These are phyloP conservation scores for Eristalis tenax DNA, from an alignment of 2,888 invertebrate genomes.

Conservation along the genomic window DNA sequence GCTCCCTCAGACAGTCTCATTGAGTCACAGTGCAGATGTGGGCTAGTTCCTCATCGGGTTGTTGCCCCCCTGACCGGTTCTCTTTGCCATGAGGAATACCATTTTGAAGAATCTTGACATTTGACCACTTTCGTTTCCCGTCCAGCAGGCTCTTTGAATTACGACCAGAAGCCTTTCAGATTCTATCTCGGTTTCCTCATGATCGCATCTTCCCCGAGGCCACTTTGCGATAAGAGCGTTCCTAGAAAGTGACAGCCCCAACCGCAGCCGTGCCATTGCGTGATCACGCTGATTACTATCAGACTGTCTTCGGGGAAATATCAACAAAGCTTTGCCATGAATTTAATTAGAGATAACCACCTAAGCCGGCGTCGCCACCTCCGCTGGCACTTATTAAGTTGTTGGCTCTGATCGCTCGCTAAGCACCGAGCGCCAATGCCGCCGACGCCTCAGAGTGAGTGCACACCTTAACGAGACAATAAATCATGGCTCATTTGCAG, in stretches of 20 bases:
- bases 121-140: no score
- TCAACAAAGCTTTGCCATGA: slow-evolving; percentile 50
- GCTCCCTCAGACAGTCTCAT: no score
- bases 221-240: background rate
- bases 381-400: slow-evolving; percentile 37
- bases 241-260: background rate
- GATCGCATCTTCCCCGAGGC: background rate
- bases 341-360: slow-evolving; percentile 59
- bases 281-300: slow-evolving; percentile 29
- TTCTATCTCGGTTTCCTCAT: background rate
- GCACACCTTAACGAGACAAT: slow-evolving; percentile 56
- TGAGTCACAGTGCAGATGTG: no score
- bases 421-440: slow-evolving; percentile 24
- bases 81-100: no score
- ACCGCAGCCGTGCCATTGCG: background rate
- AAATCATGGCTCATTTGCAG: slow-evolving; percentile 70
- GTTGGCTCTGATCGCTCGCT: slow-evolving; percentile 24
- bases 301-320: slow-evolving; percentile 23
- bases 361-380: slow-evolving; percentile 10
- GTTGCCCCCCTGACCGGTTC: no score
- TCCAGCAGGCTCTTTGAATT: background rate
- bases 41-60: no score
- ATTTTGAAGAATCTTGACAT: no score
- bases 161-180: background rate
- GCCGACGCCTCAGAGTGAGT: slow-evolving; percentile 10